phyloP scores from a whole-genome alignment of 2,113 vertebrate genomes.

The Planiliza haematocheilus region DNA sequence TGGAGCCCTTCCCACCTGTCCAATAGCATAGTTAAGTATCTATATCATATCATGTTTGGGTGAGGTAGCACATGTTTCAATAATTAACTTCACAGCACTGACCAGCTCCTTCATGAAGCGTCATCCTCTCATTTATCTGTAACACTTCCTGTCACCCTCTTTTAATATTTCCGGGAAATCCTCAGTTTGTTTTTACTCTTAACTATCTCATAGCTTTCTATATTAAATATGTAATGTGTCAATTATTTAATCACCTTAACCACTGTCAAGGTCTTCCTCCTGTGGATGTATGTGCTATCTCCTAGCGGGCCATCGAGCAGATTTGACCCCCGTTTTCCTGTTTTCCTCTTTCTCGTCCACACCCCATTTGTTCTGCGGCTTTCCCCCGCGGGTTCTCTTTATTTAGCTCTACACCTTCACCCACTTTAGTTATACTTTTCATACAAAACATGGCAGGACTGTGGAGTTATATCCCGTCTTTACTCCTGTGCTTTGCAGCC shows the following conservation, averaged over 20 bases:
- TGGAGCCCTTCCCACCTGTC: too few species aligned
- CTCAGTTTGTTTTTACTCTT: conserved; percentile 8
- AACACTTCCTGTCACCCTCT: not conserved
- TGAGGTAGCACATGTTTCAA: too few species aligned
- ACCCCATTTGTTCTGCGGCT: not conserved
- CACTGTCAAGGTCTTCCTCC: not conserved
- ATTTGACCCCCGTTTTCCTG: conserved; percentile 71
- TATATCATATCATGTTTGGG: too few species aligned
- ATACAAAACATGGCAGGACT: conserved; percentile 55
- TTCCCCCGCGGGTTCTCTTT: not conserved
- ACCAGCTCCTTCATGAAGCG: not conserved
- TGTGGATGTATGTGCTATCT: conserved; percentile 41
- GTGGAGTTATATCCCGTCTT: not conserved
- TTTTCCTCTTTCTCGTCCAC: conserved; percentile 57
- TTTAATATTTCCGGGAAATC: conserved; percentile 26
- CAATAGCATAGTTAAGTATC: too few species aligned
- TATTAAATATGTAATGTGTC: not conserved
- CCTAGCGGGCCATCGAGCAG: conserved; percentile 69
- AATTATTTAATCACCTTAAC: not conserved
- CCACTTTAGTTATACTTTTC: not conserved
- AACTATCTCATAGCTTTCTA: not conserved
- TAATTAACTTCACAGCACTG: not conserved
- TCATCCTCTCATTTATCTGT: not conserved
- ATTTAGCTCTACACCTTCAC: conserved; percentile 3
- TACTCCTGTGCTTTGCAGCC: conserved; percentile 35